Percentiles rank a stretch among this genome's conserved stretches.
phyloP scores from a whole-genome alignment of 2,113 vertebrate species.

The Rhea pennata region DNA sequence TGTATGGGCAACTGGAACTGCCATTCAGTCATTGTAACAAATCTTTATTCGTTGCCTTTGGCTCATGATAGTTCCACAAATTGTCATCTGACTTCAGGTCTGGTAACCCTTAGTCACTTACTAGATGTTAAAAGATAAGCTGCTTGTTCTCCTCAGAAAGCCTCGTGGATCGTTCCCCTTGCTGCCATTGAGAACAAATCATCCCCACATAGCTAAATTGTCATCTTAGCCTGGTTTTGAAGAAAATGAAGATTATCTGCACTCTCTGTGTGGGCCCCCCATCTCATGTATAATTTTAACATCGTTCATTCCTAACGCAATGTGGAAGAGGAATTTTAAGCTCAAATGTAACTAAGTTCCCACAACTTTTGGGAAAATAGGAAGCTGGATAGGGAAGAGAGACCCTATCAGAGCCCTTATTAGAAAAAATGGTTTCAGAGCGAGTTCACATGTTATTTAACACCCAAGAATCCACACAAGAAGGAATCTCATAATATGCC shows the following conservation, averaged over 20 bases:
- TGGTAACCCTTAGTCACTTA: not conserved
- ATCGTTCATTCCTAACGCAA: not conserved
- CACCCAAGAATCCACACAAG: not conserved
- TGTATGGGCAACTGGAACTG: not conserved
- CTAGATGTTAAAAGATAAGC: not conserved
- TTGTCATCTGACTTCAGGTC: not conserved
- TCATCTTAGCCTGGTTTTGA: not conserved
- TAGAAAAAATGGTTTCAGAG: not conserved
- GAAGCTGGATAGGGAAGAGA: not conserved
- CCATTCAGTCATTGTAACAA: not conserved
- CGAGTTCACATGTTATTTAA: slow-evolving; percentile 18
- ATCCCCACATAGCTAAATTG: not conserved
- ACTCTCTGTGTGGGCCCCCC: not conserved
- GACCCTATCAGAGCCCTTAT: not conserved
- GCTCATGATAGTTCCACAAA: not conserved
- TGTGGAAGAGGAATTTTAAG: not conserved
- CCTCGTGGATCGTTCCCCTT: not conserved
- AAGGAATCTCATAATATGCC: not conserved
- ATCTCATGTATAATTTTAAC: not conserved
- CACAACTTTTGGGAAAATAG: not conserved
- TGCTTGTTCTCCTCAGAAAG: not conserved
- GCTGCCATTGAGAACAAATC: not conserved
- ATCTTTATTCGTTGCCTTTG: not conserved
- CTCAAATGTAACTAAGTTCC: not conserved
- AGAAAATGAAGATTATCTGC: not conserved